Evolutionary conservation across 2,797 vertebrate species (phyloP), one percentile per base, ranked within the genome.

Genomic region (Gymnopithys bicolor): DNA sequence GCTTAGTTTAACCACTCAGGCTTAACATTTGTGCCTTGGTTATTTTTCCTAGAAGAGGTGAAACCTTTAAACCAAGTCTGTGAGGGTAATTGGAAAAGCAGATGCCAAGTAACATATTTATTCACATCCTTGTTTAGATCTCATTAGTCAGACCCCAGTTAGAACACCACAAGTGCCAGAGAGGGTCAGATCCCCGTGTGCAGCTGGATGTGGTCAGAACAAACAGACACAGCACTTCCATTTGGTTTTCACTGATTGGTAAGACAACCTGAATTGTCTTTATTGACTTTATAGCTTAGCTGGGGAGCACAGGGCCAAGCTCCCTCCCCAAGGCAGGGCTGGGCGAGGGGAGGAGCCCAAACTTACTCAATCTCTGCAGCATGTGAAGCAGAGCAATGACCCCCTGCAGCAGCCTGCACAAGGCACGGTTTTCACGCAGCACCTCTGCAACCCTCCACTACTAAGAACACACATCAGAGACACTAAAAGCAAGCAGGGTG

Each of bases 251-350:
- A 49, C 16, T 19, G 35, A 79, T 45, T 46, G 39, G 23, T 25
- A 76, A 56, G 23, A 58, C 5, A 3, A 86, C 23, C 39, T 52
- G 1, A 76, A 79, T n/a, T n/a, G 16, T 19, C 25, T 66, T 53
- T 32, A 71, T 3, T 71, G 58, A 78, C 39, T 53, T 66, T 19
- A 71, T 33, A 52, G 45, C 56, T 63, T 22, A 66, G 48, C 60
- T 62, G 45, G 7, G 13, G 22, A 84, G 37, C 70, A 82, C 28
- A 3, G 1, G 0, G 52, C 66, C 64, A 74, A 28, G 30, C 5
- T 63, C 58, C 43, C 56, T 13, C 39, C 10, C 35, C 0, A 0
- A 82, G 35, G 41, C 0, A 25, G 13, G 43, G 49, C 24, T 46
- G 52, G 43, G 37, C 83, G 35, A 85, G 27, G n/a, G 45, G 3